Base-by-base conservation (phyloP, 1,140 invertebrate species). In the Aphaenogaster ashmeadi region DNA sequence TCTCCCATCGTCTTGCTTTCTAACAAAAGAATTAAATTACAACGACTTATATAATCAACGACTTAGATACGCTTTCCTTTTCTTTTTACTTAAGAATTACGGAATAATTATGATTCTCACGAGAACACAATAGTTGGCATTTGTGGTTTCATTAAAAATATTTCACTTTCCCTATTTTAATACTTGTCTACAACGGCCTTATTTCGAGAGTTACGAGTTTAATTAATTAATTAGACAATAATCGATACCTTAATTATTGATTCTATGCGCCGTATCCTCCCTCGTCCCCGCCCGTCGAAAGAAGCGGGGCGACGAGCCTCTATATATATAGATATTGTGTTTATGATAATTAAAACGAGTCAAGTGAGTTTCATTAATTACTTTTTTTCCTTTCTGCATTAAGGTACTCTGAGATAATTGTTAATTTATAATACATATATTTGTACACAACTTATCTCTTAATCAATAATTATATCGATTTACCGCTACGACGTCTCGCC, bases 381-480 rank as follows among this genome's bases (percentile, higher is more conserved):
- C 38, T 88, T 80, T 87, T 87, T 84, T 88, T 88, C 87, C 77
- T 77, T 89, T 89, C 87, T 91, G 88, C 69, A 79, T 88, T 75
- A 91, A 93, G 91, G 88, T 92, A 93, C 92, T 92, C 86, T 91
- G 88, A 79, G 90, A 92, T 90, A 91, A 93, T 93, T 88, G 87
- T 90, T 93, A 94, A 93, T 94, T 94, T 90, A 93, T 93, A 92
- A 93, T 94, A 94, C 94, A 94, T 94, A 94, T 94, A 94, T 94
- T 94, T 94, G 93, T 94, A 94, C 93, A 94, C 79, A 94, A 94
- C 91, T 94, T 94, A 94, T 92, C 87, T 87, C 90, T 94, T 94
- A 94, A 93, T 94, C 83, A 93, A 92, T 93, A 94, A 94, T 93
- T 93, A 91, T 92, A 85, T 91, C 91, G 90, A 93, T 92, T 93